Conservation (phyloP, 2,888 invertebrate genomes). For the Autographa pulchrina region DNA sequence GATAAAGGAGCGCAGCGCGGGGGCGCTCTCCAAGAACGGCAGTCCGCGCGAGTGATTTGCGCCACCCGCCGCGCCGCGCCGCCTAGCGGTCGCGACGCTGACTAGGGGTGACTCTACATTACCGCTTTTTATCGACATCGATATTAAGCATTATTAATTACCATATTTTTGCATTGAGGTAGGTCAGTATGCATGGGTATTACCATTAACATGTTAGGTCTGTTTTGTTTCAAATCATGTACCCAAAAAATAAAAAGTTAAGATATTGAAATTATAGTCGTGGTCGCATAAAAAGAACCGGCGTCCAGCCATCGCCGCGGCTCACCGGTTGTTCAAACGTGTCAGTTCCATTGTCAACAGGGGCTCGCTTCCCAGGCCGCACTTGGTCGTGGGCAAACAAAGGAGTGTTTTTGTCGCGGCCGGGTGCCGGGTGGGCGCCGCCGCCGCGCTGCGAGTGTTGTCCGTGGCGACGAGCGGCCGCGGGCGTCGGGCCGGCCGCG, state of each 20-base stretch:
- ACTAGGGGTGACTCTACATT: conserved; percentile 69
- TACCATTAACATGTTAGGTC: conserved; percentile 9
- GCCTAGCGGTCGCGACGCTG: conserved; percentile 81
- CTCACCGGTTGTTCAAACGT: conserved; percentile 53
- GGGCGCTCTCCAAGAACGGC: conserved; percentile 84
- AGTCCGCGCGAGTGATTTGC: conserved; percentile 89
- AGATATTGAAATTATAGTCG: conserved; percentile 3
- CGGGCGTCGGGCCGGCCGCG: conserved; percentile 73
- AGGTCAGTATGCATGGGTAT: conserved; percentile 27
- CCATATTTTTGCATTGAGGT: conserved; percentile 28
- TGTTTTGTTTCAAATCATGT: background rate
- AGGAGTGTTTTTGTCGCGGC: conserved; percentile 87
- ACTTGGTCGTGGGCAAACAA: conserved; percentile 79
- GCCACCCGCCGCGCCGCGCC: conserved; percentile 87
- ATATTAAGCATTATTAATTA: conserved; percentile 49
- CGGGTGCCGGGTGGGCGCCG: conserved; percentile 73
- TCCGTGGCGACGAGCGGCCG: conserved; percentile 82
- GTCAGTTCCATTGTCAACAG: conserved; percentile 60
- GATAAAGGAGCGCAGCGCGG: conserved; percentile 73
- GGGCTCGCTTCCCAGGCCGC: conserved; percentile 49
- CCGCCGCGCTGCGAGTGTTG: conserved; percentile 75
- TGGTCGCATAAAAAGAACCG: conserved; percentile 22
- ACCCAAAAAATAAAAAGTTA: background rate
- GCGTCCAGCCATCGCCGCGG: conserved; percentile 28
- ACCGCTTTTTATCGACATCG: conserved; percentile 68